Percentiles rank a stretch among this genome's conserved stretches.
Conservation (phyloP, 2,797 vertebrate genomes). For the Chelon auratus region DNA sequence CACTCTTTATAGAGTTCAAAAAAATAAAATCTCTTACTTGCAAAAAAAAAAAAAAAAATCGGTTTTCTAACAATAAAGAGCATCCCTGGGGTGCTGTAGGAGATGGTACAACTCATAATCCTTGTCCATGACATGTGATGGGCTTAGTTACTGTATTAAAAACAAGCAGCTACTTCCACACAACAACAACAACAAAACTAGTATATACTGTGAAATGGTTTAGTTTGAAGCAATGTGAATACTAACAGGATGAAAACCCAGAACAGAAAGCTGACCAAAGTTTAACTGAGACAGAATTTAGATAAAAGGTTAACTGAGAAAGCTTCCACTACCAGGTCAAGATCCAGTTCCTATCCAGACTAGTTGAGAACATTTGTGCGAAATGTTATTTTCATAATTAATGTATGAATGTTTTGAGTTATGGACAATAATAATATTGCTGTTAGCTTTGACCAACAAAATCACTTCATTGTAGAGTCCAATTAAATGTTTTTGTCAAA, state of each 20-base stretch:
- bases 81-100: not conserved
- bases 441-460: too few relatives aligned
- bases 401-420: too few relatives aligned
- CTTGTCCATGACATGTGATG: constrained; percentile 15
- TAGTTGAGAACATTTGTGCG: too few relatives aligned
- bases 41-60: not conserved
- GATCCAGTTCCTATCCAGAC: too few relatives aligned
- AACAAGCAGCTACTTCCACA: not conserved
- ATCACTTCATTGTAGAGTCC: too few relatives aligned
- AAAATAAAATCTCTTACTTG: not conserved
- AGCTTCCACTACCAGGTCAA: too few relatives aligned
- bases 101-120: constrained; percentile 21
- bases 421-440: too few relatives aligned
- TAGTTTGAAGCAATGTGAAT: constrained; percentile 30
- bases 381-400: too few relatives aligned
- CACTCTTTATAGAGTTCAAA: not conserved
- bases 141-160: constrained; percentile 7
- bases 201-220: constrained; percentile 17
- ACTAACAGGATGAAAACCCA: not conserved
- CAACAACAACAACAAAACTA: not conserved
- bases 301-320: not conserved
- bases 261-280: constrained; percentile 14
- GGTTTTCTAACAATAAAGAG: constrained; percentile 20
- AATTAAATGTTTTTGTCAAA: too few relatives aligned
- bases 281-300: constrained; percentile 8